phyloP scores from a whole-genome alignment of 2,113 vertebrate species.

The Oceanodroma tethys region DNA sequence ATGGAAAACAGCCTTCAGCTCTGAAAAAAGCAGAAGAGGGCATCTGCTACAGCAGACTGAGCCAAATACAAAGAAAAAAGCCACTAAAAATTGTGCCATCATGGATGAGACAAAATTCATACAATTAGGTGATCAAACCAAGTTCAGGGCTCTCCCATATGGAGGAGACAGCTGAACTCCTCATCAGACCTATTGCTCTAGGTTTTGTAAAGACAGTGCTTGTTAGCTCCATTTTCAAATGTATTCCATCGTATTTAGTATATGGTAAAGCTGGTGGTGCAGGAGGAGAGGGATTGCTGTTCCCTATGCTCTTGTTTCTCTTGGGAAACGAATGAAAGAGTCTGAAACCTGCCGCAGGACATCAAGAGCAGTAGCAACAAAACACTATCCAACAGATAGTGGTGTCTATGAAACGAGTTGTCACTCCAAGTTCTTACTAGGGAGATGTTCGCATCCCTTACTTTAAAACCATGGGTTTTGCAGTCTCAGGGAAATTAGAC shows the following conservation, averaged over 20 bases:
- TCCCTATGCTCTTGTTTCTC: background rate
- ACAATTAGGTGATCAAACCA: background rate
- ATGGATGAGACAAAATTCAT: background rate
- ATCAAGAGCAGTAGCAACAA: background rate
- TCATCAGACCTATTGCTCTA: background rate
- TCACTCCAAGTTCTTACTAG: background rate
- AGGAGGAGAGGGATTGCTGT: background rate
- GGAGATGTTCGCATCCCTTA: background rate
- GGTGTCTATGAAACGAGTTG: accelerated
- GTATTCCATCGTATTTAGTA: background rate
- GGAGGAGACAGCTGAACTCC: background rate
- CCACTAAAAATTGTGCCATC: background rate
- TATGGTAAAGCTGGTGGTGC: background rate
- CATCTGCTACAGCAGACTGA: background rate
- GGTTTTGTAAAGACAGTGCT: background rate
- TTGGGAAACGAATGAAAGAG: background rate
- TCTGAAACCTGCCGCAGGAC: background rate
- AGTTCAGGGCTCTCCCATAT: background rate
- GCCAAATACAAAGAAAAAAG: background rate
- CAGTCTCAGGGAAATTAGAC: background rate
- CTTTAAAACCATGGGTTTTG: background rate
- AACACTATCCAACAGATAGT: background rate
- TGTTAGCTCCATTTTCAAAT: background rate
- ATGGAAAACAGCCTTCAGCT: background rate
- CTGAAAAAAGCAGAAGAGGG: background rate